Conservation (phyloP, 2,113 vertebrate genomes). For the Proterorhinus semilunaris region DNA sequence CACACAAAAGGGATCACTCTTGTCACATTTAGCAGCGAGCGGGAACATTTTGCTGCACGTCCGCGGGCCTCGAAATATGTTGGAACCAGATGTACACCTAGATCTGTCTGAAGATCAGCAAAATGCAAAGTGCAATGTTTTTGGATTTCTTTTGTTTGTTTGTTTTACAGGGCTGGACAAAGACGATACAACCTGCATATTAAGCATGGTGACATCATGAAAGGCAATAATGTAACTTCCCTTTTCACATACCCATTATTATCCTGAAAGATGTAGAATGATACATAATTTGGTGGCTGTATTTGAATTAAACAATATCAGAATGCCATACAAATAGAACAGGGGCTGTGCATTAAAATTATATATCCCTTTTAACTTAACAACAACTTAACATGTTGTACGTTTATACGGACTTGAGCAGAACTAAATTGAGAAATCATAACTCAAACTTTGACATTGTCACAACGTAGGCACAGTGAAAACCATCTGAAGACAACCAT, state of each 20-base stretch:
- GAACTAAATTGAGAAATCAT: not conserved
- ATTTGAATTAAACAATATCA: too few species aligned
- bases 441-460: not conserved
- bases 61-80: conserved; percentile 26
- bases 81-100: conserved; percentile 24
- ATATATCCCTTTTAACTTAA: too few species aligned
- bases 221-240: not conserved
- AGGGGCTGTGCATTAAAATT: too few species aligned
- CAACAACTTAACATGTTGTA: not conserved
- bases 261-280: too few species aligned
- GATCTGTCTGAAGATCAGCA: conserved; percentile 14
- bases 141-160: not conserved
- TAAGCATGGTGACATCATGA: too few species aligned
- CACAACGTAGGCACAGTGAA: not conserved
- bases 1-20: conserved; percentile 70
- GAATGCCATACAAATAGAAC: too few species aligned
- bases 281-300: too few species aligned
- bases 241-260: not conserved
- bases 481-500: not conserved
- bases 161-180: not conserved
- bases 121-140: not conserved
- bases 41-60: conserved; percentile 45
- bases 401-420: not conserved
- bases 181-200: too few species aligned
- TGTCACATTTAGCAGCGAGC: conserved; percentile 64